Evolutionary conservation across 2,888 invertebrate species (phyloP), one percentile per base, ranked within the genome.

Genomic region (Caenorhabditis plicata): DNA sequence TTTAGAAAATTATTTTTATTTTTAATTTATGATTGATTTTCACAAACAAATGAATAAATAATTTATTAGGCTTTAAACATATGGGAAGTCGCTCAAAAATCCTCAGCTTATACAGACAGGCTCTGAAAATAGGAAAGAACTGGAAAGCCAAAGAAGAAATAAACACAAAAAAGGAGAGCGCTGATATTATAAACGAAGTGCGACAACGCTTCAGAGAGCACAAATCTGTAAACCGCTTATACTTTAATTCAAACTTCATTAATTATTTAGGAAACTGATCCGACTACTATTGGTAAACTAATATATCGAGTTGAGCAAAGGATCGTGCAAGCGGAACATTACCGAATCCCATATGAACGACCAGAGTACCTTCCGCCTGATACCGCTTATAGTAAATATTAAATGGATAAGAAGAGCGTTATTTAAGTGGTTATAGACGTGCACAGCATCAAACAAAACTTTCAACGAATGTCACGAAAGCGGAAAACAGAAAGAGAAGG

Each of bases 311-410:
- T 64, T 4, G 68, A 77, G 36, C 64, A 71, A 42, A 62, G 77
- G 3, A 45, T 77, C 19, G 66, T 58, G 8, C 71, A 72, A 33
- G 77, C 74, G 5, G 53, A 71, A 9, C 77, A 77, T 47, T 77
- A 77, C 60, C 62, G 71, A 17, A 72, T 72, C 45, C 77, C 77
- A 15, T 74, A 74, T 53, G 73, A 71, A 33, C 47, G 75, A 40
- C 77, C 65, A 22, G 66, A 63, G 46, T 77, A 77, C 47, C 61
- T 77, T 38, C 64, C 67, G 32, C 76, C 74, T 45, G 46, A 67
- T 31, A 74, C 75, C 41, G 68, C 73, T 43, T 77, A 61, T 64
- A 68, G 74, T 53, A 20, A 53, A 57, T 50, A 31, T 40, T 17
- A 17, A 9, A 8, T 11, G 13, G 20, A 33, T 9, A 8, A 26